Evolutionary conservation across 2,888 invertebrate genomes (phyloP).

Genomic region (Carcina quercana): DNA sequence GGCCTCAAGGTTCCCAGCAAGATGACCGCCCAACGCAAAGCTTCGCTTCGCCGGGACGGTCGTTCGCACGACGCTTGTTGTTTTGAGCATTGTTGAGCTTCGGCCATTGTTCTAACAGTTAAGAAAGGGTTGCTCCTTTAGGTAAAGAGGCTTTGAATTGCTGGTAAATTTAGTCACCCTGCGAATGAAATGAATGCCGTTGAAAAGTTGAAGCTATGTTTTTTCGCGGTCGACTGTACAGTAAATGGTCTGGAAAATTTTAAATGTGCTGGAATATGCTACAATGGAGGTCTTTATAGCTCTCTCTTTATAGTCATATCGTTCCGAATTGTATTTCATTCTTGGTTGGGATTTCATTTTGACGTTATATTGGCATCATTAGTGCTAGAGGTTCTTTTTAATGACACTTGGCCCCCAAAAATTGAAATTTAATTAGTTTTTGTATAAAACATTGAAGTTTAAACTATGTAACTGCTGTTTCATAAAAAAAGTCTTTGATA

Average conservation of each 20-base stretch:
- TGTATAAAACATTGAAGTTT: too few relatives aligned
- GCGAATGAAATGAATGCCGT: conserved; percentile 35
- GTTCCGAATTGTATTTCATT: not conserved
- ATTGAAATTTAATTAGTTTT: not conserved
- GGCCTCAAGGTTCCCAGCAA: conserved; percentile 16
- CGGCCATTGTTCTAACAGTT: conserved; percentile 34
- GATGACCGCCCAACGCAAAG: too few relatives aligned
- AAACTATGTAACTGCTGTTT: too few relatives aligned
- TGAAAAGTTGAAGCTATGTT: conserved; percentile 11
- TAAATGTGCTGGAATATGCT: not conserved
- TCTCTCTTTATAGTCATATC: not conserved
- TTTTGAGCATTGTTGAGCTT: conserved; percentile 33
- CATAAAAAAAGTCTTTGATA: too few relatives aligned
- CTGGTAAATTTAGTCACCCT: conserved; percentile 39
- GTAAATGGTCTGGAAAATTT: conserved; percentile 3
- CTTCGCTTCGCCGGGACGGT: too few relatives aligned
- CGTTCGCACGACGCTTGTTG: conserved; percentile 33
- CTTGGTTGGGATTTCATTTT: not conserved
- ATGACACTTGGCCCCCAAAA: not conserved
- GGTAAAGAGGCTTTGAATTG: conserved; percentile 16
- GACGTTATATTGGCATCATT: too few relatives aligned
- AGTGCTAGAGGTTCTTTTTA: not conserved
- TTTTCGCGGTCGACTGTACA: conserved; percentile 2
- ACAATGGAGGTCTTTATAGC: not conserved
- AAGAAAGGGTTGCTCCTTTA: conserved; percentile 40